Conservation (phyloP, 2,797 vertebrate species). For the Babyrousa celebensis region DNA sequence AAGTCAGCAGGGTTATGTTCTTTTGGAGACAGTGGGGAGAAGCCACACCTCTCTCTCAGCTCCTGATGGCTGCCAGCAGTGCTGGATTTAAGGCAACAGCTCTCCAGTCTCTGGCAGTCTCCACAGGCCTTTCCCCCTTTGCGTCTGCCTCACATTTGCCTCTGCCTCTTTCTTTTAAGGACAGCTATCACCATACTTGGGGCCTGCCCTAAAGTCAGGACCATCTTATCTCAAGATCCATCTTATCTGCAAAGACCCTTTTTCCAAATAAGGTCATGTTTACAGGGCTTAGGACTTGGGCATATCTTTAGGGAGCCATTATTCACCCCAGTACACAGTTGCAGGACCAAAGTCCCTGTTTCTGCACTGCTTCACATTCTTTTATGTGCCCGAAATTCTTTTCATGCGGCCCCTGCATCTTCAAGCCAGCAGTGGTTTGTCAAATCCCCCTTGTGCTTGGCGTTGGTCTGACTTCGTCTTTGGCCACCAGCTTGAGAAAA, state of each 20-base stretch:
- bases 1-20: not conserved
- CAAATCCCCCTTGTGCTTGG: not conserved
- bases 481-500: not conserved
- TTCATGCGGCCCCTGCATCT: fast-evolving
- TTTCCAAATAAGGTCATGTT: not conserved
- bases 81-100: not conserved
- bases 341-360: not conserved
- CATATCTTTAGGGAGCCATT: not conserved
- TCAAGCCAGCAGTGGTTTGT: not conserved
- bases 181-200: not conserved
- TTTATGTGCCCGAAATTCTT: not conserved
- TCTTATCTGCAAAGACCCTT: not conserved
- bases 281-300: not conserved
- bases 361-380: not conserved
- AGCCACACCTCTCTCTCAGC: fast-evolving
- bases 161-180: not conserved
- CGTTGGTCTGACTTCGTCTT: not conserved
- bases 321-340: not conserved
- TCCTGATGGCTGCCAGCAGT: not conserved
- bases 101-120: not conserved
- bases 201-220: not conserved
- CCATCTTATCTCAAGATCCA: not conserved
- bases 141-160: too few species aligned
- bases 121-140: not conserved
- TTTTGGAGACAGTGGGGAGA: not conserved